Evolutionary conservation across 2,113 vertebrate genomes (phyloP).

Genomic region (Thalassoma bifasciatum): DNA sequence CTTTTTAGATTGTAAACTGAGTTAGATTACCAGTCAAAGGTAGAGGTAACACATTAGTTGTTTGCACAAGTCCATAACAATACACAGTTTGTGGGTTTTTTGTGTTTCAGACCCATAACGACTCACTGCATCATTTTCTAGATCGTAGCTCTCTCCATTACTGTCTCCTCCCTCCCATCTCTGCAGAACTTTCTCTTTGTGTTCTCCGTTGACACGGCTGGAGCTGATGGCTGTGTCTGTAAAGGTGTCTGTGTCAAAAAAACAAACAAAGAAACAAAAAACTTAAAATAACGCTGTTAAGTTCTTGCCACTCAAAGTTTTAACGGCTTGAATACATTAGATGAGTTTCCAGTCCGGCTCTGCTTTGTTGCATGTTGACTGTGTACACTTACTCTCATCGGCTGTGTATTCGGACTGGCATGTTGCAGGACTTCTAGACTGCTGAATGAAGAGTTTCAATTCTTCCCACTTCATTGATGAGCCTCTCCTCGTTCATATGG

Average conservation of each 20-base stretch:
- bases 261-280: background rate
- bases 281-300: background rate
- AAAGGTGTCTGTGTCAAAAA: conserved; percentile 85
- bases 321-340: too few species aligned
- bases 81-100: background rate
- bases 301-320: too few species aligned
- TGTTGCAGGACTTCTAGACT: too few species aligned
- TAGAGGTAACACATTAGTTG: too few species aligned
- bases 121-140: conserved; percentile 90
- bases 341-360: too few species aligned
- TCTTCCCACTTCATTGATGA: too few species aligned
- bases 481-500: too few species aligned
- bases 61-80: background rate
- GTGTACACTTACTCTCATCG: too few species aligned
- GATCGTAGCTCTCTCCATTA: conserved; percentile 91
- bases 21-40: background rate
- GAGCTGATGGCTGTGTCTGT: conserved; percentile 91
- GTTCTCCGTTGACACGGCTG: conserved; percentile 90
- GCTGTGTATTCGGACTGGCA: too few species aligned
- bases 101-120: background rate
- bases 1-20: background rate
- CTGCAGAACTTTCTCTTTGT: conserved; percentile 92
- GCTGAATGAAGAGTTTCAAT: too few species aligned
- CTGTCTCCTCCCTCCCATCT: conserved; percentile 93
- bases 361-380: too few species aligned